Percentiles rank a stretch among this genome's conserved stretches.
These are phyloP conservation scores for Ornithorhynchus anatinus DNA, from an alignment of 2,113 vertebrate genomes.

Conservation along the genomic window DNA sequence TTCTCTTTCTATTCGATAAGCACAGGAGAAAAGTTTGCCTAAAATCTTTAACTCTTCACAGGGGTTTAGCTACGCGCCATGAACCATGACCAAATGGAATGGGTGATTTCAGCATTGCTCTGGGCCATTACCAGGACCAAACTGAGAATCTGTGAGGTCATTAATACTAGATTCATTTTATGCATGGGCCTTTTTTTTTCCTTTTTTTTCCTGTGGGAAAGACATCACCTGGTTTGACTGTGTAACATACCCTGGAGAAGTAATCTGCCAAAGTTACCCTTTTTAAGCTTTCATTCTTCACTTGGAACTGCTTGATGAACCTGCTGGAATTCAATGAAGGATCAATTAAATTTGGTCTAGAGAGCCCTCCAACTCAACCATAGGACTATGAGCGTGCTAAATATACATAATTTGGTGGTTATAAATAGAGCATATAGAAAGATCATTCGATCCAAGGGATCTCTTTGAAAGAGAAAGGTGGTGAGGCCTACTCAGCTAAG, in stretches of 20 bases:
- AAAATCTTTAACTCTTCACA: constrained; percentile 48
- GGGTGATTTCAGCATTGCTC: constrained; percentile 39
- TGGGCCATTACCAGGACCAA: constrained; percentile 40
- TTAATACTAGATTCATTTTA: constrained; percentile 39
- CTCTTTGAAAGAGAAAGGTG: too few relatives aligned
- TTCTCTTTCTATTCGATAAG: constrained; percentile 45
- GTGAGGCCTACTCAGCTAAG: too few relatives aligned
- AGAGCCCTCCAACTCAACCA: too few relatives aligned
- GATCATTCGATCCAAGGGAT: too few relatives aligned
- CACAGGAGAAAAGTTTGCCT: constrained; percentile 30
- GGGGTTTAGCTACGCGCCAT: constrained; percentile 34
- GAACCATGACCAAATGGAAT: constrained; percentile 37
- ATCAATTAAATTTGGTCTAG: too few relatives aligned
- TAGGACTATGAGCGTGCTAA: too few relatives aligned
- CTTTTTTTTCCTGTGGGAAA: constrained; percentile 38
- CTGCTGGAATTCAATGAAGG: too few relatives aligned
- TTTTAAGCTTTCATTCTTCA: constrained; percentile 21
- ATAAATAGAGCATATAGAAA: too few relatives aligned
- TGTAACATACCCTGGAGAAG: constrained; percentile 9
- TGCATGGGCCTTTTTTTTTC: too few relatives aligned
- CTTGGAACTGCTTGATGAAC: too few relatives aligned
- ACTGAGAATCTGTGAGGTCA: constrained; percentile 34
- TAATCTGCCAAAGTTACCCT: constrained; percentile 9
- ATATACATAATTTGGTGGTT: too few relatives aligned
- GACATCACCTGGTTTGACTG: constrained; percentile 35